Conservation (phyloP, 2,888 invertebrate genomes). For the Synergus gifuensis region DNA sequence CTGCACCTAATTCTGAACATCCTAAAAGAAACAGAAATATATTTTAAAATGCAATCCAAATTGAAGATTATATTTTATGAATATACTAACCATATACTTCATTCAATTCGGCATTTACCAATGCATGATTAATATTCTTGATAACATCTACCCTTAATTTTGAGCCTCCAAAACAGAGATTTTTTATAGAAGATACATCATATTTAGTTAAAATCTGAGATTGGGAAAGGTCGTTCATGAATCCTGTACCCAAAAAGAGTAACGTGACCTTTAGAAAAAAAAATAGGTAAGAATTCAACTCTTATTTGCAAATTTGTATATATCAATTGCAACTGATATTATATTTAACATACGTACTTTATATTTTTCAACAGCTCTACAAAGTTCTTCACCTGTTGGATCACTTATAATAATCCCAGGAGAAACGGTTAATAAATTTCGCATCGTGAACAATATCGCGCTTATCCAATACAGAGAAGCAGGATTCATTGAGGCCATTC, state of each 20-base stretch:
- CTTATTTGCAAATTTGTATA: background rate
- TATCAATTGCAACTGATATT: too few relatives aligned
- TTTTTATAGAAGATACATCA: slow-evolving; percentile 43
- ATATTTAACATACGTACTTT: slow-evolving; percentile 57
- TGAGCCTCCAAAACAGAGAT: slow-evolving; percentile 28
- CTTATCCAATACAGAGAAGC: slow-evolving; percentile 69
- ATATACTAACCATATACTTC: slow-evolving; percentile 61
- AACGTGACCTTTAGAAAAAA: slow-evolving; percentile 40
- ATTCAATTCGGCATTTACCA: slow-evolving; percentile 56
- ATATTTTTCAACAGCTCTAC: slow-evolving; percentile 65
- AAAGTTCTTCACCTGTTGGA: slow-evolving; percentile 61
- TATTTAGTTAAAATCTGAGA: slow-evolving; percentile 44
- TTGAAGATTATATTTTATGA: background rate
- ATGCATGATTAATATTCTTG: slow-evolving; percentile 46
- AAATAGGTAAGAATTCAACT: background rate
- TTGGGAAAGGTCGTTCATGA: slow-evolving; percentile 39
- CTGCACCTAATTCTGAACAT: slow-evolving; percentile 64
- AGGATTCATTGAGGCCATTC: slow-evolving; percentile 56
- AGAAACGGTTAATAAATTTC: slow-evolving; percentile 43
- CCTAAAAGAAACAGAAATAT: slow-evolving; percentile 54
- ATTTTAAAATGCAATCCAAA: background rate
- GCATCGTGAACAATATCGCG: slow-evolving; percentile 58
- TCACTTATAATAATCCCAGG: slow-evolving; percentile 58
- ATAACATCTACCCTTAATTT: slow-evolving; percentile 46
- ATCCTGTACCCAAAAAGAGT: slow-evolving; percentile 30